A percentile compares a stretch with the other conserved stretches of the same genome.
phyloP scores from a whole-genome alignment of 2,113 vertebrate species.

The Pituophis catenifer region DNA sequence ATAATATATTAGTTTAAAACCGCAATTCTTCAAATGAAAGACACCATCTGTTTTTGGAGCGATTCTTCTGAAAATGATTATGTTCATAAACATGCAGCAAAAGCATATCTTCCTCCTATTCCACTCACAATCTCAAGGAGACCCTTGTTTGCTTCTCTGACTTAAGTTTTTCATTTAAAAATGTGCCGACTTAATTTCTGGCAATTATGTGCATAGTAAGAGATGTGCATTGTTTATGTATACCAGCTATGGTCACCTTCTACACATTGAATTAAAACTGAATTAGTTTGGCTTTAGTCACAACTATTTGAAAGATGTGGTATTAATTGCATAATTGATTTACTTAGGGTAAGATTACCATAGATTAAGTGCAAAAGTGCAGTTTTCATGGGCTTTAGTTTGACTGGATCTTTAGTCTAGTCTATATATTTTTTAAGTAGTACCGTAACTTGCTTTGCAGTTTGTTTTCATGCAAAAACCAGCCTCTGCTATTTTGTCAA shows the following conservation, averaged over 20 bases:
- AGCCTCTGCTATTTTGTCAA: background rate
- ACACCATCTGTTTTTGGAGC: background rate
- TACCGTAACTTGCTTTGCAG: background rate
- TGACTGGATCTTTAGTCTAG: background rate
- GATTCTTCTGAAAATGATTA: background rate
- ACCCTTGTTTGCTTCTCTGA: background rate
- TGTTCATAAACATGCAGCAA: background rate
- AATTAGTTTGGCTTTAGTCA: background rate
- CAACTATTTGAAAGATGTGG: background rate
- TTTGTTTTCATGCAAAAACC: background rate
- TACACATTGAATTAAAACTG: background rate
- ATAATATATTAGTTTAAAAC: background rate
- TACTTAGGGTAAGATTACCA: background rate
- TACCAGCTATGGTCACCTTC: background rate
- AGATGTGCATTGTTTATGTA: background rate
- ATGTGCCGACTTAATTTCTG: background rate
- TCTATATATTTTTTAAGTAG: background rate
- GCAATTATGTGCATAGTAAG: background rate
- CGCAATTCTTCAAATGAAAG: background rate
- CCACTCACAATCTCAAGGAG: background rate
- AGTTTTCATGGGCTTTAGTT: background rate
- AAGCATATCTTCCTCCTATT: too few relatives aligned
- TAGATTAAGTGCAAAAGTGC: background rate
- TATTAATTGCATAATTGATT: background rate
- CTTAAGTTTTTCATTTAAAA: background rate